phyloP scores from a whole-genome alignment of 2,797 vertebrate genomes.

The Decapterus maruadsi region DNA sequence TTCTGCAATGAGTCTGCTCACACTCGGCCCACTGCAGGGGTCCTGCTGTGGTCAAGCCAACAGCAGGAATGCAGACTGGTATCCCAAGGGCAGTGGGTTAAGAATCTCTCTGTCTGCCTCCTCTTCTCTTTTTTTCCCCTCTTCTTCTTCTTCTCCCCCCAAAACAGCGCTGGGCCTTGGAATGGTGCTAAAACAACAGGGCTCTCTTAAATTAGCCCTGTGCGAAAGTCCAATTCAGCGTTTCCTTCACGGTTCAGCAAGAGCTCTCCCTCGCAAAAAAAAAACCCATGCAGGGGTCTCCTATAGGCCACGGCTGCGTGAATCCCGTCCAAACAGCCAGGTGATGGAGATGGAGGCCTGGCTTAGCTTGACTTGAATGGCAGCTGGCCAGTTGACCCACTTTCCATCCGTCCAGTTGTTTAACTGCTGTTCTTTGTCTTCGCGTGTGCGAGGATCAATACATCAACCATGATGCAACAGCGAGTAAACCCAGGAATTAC shows the following conservation, averaged over 20 bases:
- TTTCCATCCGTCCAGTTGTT: constrained; percentile 59
- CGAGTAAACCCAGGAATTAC: not conserved
- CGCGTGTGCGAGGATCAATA: constrained; percentile 20
- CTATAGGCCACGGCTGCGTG: constrained; percentile 38
- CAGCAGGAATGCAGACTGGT: constrained; percentile 67
- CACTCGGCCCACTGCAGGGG: constrained; percentile 57
- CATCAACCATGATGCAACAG: constrained; percentile 27
- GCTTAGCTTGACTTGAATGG: constrained; percentile 37
- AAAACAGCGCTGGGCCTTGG: constrained; percentile 46
- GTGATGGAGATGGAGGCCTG: constrained; percentile 61
- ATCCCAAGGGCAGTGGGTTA: constrained; percentile 69
- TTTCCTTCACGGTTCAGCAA: constrained; percentile 62
- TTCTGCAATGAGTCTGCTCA: constrained; percentile 34
- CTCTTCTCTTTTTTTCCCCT: constrained; percentile 14
- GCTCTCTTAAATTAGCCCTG: constrained; percentile 67
- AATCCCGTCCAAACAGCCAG: constrained; percentile 61
- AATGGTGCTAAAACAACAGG: constrained; percentile 70
- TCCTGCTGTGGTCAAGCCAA: constrained; percentile 67
- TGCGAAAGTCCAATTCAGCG: constrained; percentile 56
- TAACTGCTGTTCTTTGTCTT: not conserved
- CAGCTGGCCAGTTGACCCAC: constrained; percentile 70
- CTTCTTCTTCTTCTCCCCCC: constrained; percentile 34
- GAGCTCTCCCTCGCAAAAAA: constrained; percentile 24
- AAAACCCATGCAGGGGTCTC: constrained; percentile 26
- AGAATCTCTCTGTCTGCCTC: constrained; percentile 63